These are phyloP conservation scores for Danionella cerebrum DNA, from an alignment of 2,113 vertebrate genomes.

Conservation along the genomic window DNA sequence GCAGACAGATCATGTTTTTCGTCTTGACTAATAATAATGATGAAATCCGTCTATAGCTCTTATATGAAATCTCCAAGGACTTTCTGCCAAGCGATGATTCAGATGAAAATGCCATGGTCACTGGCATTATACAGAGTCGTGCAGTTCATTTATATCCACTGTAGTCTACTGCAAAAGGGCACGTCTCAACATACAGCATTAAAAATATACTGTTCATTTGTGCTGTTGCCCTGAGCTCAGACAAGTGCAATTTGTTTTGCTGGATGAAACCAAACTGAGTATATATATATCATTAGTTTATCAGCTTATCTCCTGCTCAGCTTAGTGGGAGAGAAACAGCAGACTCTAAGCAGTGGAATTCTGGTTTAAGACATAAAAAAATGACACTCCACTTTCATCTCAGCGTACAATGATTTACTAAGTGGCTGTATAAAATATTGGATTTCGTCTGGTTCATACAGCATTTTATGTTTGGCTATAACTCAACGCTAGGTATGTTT, in stretches of 20 bases:
- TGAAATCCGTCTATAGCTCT: neutral
- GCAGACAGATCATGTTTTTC: neutral
- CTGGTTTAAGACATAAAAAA: neutral
- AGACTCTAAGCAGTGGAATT: neutral
- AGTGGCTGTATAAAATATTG: neutral
- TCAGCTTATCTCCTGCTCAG: neutral
- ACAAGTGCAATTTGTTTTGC: neutral
- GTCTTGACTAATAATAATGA: neutral
- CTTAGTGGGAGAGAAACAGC: neutral
- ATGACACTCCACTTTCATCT: neutral
- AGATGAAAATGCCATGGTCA: neutral
- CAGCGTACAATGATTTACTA: neutral
- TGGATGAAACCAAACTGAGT: neutral
- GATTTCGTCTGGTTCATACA: neutral
- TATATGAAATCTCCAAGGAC: neutral
- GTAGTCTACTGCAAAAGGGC: neutral
- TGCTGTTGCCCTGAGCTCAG: neutral
- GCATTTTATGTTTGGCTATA: neutral
- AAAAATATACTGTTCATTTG: neutral
- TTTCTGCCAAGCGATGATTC: neutral
- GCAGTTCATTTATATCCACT: neutral
- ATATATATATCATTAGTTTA: slow-evolving; percentile 1
- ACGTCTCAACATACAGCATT: neutral
- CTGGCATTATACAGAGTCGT: neutral
- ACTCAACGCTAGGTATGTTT: neutral